Conservation (phyloP, 2,888 invertebrate species). For the Leptinotarsa peninsularis region DNA sequence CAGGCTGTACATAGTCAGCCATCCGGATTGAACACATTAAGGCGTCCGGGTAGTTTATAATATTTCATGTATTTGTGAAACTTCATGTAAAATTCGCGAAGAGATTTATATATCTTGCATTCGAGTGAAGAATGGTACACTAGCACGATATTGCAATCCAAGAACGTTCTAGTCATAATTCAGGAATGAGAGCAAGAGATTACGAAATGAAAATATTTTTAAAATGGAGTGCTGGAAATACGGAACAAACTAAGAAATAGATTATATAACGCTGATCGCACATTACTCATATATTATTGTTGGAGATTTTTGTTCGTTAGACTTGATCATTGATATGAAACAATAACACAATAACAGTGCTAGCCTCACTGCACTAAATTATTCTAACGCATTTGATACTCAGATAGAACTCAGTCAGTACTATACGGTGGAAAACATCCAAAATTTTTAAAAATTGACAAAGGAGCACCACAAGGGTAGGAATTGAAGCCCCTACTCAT, state of each 20-base stretch:
- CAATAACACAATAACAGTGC: too few species aligned
- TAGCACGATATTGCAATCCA: constrained; percentile 16
- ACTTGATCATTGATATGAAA: too few species aligned
- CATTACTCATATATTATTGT: too few species aligned
- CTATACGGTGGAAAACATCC: too few species aligned
- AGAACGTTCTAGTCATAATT: constrained; percentile 16
- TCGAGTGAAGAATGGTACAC: constrained; percentile 28
- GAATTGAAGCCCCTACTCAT: too few species aligned
- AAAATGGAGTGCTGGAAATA: not conserved
- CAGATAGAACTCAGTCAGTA: too few species aligned
- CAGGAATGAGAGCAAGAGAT: constrained; percentile 8
- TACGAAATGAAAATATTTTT: not conserved
- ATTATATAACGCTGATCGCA: not conserved
- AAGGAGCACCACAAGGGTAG: too few species aligned
- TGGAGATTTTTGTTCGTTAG: too few species aligned
- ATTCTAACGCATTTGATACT: too few species aligned
- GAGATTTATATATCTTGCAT: constrained; percentile 31
- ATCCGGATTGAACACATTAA: constrained; percentile 42
- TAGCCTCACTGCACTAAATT: too few species aligned
- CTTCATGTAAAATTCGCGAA: constrained; percentile 35
- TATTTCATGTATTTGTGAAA: constrained; percentile 39
- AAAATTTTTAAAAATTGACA: too few species aligned
- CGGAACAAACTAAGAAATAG: not conserved
- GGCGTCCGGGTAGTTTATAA: constrained; percentile 39
- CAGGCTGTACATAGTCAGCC: constrained; percentile 50